phyloP scores from a whole-genome alignment of 2,797 vertebrate species.

The Tapirus indicus region DNA sequence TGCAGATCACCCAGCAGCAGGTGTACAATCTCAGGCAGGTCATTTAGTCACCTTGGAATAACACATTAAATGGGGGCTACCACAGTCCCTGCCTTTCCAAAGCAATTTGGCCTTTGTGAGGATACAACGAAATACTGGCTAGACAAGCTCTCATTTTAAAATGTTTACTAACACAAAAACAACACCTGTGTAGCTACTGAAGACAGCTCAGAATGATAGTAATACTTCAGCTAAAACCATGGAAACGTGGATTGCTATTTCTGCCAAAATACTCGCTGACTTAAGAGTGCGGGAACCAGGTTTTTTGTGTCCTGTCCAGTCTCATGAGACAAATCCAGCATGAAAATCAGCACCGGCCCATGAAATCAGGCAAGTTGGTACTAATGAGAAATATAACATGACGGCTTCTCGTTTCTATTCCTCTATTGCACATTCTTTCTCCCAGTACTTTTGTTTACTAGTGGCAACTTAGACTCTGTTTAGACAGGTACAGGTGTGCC shows the following conservation, averaged over 20 bases:
- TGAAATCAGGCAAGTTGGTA: constrained; percentile 31
- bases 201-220: neutral
- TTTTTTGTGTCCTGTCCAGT: neutral
- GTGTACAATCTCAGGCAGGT: neutral
- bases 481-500: neutral
- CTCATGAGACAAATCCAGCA: neutral
- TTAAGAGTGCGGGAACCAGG: neutral
- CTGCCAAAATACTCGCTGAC: neutral
- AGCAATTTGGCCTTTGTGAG: neutral
- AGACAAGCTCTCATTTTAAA: neutral
- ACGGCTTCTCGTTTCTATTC: neutral
- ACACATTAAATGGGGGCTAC: neutral
- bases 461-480: neutral
- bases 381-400: constrained; percentile 3
- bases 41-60: neutral
- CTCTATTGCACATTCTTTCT: neutral
- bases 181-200: neutral
- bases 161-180: neutral
- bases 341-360: neutral
- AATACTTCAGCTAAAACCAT: neutral
- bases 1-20: neutral
- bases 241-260: neutral
- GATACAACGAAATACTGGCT: neutral
- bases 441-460: neutral
- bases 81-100: neutral